Base-by-base conservation (phyloP, 2,797 vertebrate genomes). In the Alouatta caraya region DNA sequence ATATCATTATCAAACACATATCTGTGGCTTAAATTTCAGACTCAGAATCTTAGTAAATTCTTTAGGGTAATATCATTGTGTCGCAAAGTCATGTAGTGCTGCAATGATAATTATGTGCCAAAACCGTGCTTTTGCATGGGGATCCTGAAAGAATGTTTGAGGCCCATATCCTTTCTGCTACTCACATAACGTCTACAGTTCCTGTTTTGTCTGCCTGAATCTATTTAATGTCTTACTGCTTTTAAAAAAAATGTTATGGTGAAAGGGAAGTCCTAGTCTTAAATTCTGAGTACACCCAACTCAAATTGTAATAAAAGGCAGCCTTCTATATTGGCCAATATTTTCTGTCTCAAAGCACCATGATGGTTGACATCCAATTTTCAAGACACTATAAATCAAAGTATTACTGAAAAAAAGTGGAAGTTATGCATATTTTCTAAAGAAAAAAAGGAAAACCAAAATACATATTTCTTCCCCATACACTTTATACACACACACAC, bases 151-250 rank as follows among this genome's bases (percentile, higher is more conserved):
- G 12, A 73, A 48, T 57, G 26, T 39, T n/a, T 46, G 73, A 94
- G 90, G 44, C 80, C 64, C 80, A 12, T 17, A 88, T 93, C 93
- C 90, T 92, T 57, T 85, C 70, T 93, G 92, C 72, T 92, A 73
- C 89, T 97, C 97, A 88, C 37, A 80, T 97, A 93, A 95, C 92
- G 93, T 57, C 78, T 83, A 75, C 37, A 91, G 88, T 95, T 97
- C 87, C 97, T 97, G 96, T 96, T 98, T 97, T 94, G 96, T 97
- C 93, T 97, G 94, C 79, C 80, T 89, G 76, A 50, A 57, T 82
- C 1, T 22, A 86, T 80, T 96, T 90, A 61, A 83, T 75, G 92
- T 83, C 76, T 97, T 92, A 91, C 75, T 82, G 37, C 67, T 85
- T 79, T 84, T 88, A 76, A 72, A 75, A 44, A 92, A 75, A 93